phyloP scores from a whole-genome alignment of 1,140 invertebrate genomes.

The Dreissena polymorpha region DNA sequence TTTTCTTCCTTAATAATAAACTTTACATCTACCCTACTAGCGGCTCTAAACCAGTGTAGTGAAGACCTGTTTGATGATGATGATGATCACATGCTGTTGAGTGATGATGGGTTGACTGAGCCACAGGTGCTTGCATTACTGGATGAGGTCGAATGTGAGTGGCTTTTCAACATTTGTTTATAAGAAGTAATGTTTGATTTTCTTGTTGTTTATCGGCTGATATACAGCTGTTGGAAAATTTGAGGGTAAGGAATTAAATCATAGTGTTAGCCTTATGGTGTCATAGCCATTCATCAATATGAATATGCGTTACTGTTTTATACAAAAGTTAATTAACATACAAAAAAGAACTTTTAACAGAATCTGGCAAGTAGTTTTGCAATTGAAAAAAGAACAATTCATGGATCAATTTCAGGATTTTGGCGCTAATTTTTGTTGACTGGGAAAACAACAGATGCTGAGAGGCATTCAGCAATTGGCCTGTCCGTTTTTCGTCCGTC shows the following conservation, averaged over 20 bases:
- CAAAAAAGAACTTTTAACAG: too few species aligned
- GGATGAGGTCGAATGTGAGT: constrained; percentile 69
- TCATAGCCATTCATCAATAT: not conserved
- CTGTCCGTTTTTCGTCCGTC: too few species aligned
- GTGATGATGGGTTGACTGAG: constrained; percentile 64
- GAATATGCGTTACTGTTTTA: not conserved
- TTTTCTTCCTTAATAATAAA: too few species aligned
- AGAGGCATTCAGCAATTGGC: too few species aligned
- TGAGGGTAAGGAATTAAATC: not conserved
- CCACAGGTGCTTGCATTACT: constrained; percentile 67
- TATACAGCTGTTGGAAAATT: not conserved
- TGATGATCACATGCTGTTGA: constrained; percentile 58
- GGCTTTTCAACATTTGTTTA: not conserved
- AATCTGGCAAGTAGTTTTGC: too few species aligned
- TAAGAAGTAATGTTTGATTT: not conserved
- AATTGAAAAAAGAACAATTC: too few species aligned
- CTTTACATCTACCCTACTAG: too few species aligned
- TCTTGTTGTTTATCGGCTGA: not conserved
- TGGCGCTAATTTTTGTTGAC: too few species aligned
- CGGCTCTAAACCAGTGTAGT: constrained; percentile 13
- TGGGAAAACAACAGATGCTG: too few species aligned
- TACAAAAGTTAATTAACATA: not conserved
- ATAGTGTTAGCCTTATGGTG: not conserved
- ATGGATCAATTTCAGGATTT: too few species aligned
- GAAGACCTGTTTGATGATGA: constrained; percentile 58